These are phyloP conservation scores for Antennarius striatus DNA, from an alignment of 2,113 vertebrate species.

Conservation along the genomic window DNA sequence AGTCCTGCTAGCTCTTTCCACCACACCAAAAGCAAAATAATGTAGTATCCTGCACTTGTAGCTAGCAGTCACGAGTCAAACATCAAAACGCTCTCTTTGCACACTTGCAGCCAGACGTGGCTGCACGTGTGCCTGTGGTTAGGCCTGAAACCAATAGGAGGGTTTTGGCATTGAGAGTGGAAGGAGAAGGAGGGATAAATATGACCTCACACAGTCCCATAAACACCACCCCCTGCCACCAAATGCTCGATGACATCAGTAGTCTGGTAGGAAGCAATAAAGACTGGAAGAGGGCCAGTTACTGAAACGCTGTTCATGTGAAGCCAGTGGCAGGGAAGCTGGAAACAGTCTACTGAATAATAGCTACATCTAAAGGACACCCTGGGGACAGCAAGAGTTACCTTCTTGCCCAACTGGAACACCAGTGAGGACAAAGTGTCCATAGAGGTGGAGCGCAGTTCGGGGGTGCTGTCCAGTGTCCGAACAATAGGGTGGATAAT, in stretches of 20 bases:
- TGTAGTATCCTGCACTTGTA: slow-evolving; percentile 38
- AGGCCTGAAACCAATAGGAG: slow-evolving; percentile 30
- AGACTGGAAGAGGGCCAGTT: slow-evolving; percentile 21
- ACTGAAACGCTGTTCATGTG: slow-evolving; percentile 35
- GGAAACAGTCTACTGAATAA: slow-evolving; percentile 40
- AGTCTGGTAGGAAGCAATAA: slow-evolving; percentile 73
- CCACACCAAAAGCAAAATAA: slow-evolving; percentile 45
- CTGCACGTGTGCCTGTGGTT: slow-evolving; percentile 27
- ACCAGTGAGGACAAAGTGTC: slow-evolving; percentile 96
- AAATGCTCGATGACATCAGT: slow-evolving; percentile 67
- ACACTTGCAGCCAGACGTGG: slow-evolving; percentile 41
- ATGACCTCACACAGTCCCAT: slow-evolving; percentile 70
- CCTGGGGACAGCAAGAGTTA: slow-evolving; percentile 71
- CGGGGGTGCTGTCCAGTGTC: slow-evolving; percentile 91
- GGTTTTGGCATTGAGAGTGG: slow-evolving; percentile 19
- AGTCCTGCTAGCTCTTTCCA: slow-evolving; percentile 15
- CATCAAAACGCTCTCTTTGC: slow-evolving; percentile 58
- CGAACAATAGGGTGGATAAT: slow-evolving; percentile 97
- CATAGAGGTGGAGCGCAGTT: slow-evolving; percentile 92
- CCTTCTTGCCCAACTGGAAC: slow-evolving; percentile 98
- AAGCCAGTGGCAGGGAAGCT: slow-evolving; percentile 48
- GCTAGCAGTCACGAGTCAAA: slow-evolving; percentile 23
- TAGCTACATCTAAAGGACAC: slow-evolving; percentile 31
- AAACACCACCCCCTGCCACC: slow-evolving; percentile 57
- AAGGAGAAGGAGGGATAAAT: slow-evolving; percentile 22